phyloP scores from a whole-genome alignment of 2,888 invertebrate species.

The Hydrotaea cyrtoneurina region DNA sequence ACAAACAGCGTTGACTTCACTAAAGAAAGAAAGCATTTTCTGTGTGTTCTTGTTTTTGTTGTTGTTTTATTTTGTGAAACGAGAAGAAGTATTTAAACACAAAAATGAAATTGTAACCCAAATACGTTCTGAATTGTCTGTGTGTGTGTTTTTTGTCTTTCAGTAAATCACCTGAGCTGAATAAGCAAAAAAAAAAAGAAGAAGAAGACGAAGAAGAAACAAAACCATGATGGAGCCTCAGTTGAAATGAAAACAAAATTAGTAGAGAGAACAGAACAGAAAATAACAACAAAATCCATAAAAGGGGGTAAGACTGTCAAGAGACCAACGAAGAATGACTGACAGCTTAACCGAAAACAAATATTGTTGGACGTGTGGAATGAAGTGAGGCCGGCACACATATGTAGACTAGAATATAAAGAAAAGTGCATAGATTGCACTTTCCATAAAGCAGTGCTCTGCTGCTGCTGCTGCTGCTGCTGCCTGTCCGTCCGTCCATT shows the following conservation, averaged over 20 bases:
- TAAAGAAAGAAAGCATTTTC: not conserved
- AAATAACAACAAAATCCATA: constrained; percentile 15
- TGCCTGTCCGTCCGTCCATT: not conserved
- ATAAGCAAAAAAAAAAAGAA: constrained; percentile 6
- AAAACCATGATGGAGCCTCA: not conserved
- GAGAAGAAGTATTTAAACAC: not conserved
- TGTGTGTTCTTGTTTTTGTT: not conserved
- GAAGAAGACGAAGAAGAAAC: too few relatives aligned
- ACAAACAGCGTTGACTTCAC: too few relatives aligned
- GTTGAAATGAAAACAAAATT: constrained; percentile 12
- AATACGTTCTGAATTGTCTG: constrained; percentile 5
- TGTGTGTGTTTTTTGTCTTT: not conserved
- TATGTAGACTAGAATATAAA: too few relatives aligned
- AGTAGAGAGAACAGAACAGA: not conserved
- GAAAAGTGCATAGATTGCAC: constrained; percentile 26
- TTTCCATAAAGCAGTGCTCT: not conserved
- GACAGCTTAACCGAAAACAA: constrained; percentile 25
- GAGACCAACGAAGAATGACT: constrained; percentile 3
- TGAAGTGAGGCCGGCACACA: not conserved
- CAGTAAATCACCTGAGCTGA: constrained; percentile 27
- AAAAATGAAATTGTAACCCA: constrained; percentile 34
- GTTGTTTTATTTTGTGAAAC: not conserved
- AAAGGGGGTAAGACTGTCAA: constrained; percentile 22
- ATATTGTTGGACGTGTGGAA: not conserved
- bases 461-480: constrained; percentile 7